Base-by-base conservation (phyloP, 2,888 invertebrate genomes). In the Blera fallax region DNA sequence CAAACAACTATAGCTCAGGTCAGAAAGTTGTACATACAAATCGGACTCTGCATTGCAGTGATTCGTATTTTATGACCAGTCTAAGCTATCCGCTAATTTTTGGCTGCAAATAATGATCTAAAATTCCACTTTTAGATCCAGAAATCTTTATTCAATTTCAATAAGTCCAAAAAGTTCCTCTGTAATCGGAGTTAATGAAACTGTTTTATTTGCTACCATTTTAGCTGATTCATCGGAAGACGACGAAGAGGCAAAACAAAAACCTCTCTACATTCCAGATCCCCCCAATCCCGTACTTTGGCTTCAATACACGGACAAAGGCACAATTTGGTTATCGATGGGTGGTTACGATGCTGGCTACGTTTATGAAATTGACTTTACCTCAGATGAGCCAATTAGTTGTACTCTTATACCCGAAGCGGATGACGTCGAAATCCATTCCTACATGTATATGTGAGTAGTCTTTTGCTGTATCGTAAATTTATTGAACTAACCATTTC, bases 261-360 rank as follows among this genome's bases (percentile, higher is more conserved):
- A 92, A 85, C 93, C 93, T 0, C 88, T 95, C 0, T 93, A 93
- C 88, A 92, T 94, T 83, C 95, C 95, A 0, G 91, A 93, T 88
- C 89, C 92, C 6, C 94, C 95, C 0, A 95, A 94, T 89, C 90
- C 92, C 54, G 91, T 95, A n/a, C 89, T 94, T 14, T 94, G 94
- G 92, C 91, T 94, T 27, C 92, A 93, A 79, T 94, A 94, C 80
- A 93, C 94, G 0, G 87, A 88, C 1, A 90, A 92, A 2, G 90
- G 93, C 21, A 94, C 93, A 0, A 91, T 95, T 70, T 94, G 94
- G 94, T 87, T 95, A 0, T 94, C 94, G 0, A 93, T 95, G 92
- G 93, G 92, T 2, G 95, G 94, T 24, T 95, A 93, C 87, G 95
- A 95, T 89, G 94, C 95, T 2, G 95, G 95, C 24, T 95, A 94